Evolutionary conservation across 2,113 vertebrate genomes (phyloP).

Genomic region (Myrmecophaga tridactyla): DNA sequence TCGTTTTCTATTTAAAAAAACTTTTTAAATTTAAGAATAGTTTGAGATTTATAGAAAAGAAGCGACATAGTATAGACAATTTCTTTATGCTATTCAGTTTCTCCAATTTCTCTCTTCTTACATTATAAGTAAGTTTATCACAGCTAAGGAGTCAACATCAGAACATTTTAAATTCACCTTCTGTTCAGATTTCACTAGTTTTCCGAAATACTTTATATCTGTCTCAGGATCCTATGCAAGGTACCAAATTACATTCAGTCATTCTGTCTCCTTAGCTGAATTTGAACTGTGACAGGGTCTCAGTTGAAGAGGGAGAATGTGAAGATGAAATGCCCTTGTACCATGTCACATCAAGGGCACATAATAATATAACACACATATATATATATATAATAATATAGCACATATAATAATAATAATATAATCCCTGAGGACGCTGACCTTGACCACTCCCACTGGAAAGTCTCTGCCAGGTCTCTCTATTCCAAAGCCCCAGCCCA

Average conservation of each 20-base stretch:
- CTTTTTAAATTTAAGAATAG: background rate
- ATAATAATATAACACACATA: too few species aligned
- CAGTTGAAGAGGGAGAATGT: rapidly evolving
- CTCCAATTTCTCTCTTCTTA: background rate
- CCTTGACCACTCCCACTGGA: rapidly evolving
- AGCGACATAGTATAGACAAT: background rate
- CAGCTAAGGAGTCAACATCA: background rate
- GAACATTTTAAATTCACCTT: background rate
- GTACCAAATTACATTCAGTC: background rate
- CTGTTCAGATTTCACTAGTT: background rate
- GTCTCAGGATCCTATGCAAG: background rate
- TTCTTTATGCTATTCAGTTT: background rate
- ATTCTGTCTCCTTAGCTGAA: background rate
- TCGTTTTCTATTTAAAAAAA: background rate
- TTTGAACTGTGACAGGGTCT: background rate
- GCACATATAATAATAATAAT: too few species aligned
- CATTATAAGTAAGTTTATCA: background rate
- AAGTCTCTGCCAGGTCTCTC: too few species aligned
- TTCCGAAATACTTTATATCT: background rate
- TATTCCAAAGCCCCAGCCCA: background rate
- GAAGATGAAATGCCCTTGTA: background rate
- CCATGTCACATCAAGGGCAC: background rate
- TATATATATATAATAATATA: too few species aligned
- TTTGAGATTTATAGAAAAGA: background rate
- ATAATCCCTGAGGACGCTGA: background rate